Evolutionary conservation across 2,888 invertebrate species (phyloP), one percentile per base, ranked within the genome.

Genomic region (Machimus rusticus): DNA sequence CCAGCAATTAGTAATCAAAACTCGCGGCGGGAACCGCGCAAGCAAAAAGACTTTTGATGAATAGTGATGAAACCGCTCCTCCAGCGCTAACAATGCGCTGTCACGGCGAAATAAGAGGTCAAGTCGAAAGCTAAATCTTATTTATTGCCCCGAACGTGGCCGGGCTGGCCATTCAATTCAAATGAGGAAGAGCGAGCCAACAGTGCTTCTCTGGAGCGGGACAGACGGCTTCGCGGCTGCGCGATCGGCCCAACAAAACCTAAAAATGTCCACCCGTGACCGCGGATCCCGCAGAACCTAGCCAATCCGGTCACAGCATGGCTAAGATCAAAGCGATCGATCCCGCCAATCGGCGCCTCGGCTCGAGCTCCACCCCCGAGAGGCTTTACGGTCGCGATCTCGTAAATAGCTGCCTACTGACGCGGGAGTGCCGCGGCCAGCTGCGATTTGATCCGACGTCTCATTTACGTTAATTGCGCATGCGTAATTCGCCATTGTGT

Each of bases 51-150:
- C 66, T 66, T 39, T 31, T 55, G 82, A 57, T 66, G 66, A 57
- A 82, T 19, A 82, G 37, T 37, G 19, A 57, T 37, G 23, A 82
- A 82, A 81, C 19, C 55, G 16, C 57, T 55, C 34, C 51, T 66
- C 31, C 51, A 14, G 19, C 66, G 23, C 34, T 66, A 82, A 82
- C 57, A 82, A 82, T 37, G 37, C n/a, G 39, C 81, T 81, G 81
- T 81, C 81, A 81, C 43, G 55, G 81, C 34, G 19, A 82, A 66
- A 55, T 66, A 57, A 82, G 82, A 82, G 82, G 57, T 82, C 82
- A 82, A 55, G 31, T 31, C 23, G 31, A 8, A 82, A 66, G 57
- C 23, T 37, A 51, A 82, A 34, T 34, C 37, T 82, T 82, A 82
- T 82, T 82, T 82, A 82, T 82, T 31, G 34, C 82, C 39, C n/a